Evolutionary conservation across 2,113 vertebrate species (phyloP).

Genomic region (Tympanuchus pallidicinctus): DNA sequence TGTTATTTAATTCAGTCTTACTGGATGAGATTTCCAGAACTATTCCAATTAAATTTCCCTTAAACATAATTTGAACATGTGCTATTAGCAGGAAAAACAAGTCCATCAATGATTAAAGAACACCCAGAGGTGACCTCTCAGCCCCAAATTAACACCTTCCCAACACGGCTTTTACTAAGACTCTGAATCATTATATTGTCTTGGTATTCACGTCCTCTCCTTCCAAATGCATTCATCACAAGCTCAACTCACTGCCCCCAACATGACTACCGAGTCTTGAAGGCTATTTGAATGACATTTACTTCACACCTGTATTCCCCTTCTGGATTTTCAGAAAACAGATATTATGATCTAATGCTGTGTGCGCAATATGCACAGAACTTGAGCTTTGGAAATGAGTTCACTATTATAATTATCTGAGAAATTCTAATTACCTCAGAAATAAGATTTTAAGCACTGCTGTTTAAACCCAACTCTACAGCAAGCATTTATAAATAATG

Average conservation of each 20-base stretch:
- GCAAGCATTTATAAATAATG: neutral
- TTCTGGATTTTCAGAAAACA: neutral
- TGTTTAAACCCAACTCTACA: neutral
- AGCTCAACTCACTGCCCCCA: neutral
- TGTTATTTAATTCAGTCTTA: neutral
- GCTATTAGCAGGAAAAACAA: slow-evolving; percentile 23
- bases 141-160: neutral
- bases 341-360: neutral
- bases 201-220: neutral
- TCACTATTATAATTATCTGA: neutral
- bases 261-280: neutral
- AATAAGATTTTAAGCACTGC: neutral
- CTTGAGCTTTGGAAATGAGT: neutral
- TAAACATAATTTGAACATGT: neutral
- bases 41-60: neutral
- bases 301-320: neutral
- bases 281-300: neutral
- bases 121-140: neutral
- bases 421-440: neutral
- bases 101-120: neutral
- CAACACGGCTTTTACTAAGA: neutral
- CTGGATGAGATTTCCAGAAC: neutral
- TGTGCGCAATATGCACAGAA: neutral
- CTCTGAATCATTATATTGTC: neutral
- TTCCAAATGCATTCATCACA: neutral